phyloP scores from a whole-genome alignment of 2,113 vertebrate genomes.

The Thalassarche chlororhynchos region DNA sequence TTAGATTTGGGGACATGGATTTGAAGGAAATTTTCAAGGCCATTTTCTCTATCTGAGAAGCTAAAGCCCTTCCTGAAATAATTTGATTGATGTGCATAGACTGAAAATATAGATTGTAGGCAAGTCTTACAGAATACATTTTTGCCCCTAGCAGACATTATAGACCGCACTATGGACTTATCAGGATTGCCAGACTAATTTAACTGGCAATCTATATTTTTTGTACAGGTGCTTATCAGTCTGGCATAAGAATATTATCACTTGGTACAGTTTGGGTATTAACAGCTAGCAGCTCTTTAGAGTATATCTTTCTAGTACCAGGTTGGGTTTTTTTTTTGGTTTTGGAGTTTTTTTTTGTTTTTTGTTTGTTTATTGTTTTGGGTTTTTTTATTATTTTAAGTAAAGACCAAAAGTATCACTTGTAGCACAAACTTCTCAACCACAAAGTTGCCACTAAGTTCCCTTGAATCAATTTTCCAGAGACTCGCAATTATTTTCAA shows the following conservation, averaged over 20 bases:
- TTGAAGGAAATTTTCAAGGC: conserved; percentile 49
- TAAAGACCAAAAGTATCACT: not conserved
- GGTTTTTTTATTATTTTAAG: not conserved
- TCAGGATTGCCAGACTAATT: conserved; percentile 58
- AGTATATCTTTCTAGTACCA: conserved; percentile 9
- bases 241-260: conserved; percentile 27
- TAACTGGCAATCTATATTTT: not conserved
- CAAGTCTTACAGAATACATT: not conserved
- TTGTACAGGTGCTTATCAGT: conserved; percentile 56
- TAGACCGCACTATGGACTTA: not conserved
- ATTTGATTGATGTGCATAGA: conserved; percentile 36
- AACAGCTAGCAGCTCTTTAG: not conserved
- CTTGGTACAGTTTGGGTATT: conserved; percentile 3
- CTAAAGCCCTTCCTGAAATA: conserved; percentile 48
- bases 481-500: not conserved
- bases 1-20: not conserved
- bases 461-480: not conserved
- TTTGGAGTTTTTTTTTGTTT: not conserved
- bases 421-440: not conserved
- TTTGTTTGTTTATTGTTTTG: too few relatives aligned
- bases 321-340: not conserved
- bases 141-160: conserved; percentile 15
- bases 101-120: conserved; percentile 57
- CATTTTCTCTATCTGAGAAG: conserved; percentile 13
- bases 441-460: not conserved